Base-by-base conservation (phyloP, 2,113 vertebrate genomes). In the Athene cunicularia region DNA sequence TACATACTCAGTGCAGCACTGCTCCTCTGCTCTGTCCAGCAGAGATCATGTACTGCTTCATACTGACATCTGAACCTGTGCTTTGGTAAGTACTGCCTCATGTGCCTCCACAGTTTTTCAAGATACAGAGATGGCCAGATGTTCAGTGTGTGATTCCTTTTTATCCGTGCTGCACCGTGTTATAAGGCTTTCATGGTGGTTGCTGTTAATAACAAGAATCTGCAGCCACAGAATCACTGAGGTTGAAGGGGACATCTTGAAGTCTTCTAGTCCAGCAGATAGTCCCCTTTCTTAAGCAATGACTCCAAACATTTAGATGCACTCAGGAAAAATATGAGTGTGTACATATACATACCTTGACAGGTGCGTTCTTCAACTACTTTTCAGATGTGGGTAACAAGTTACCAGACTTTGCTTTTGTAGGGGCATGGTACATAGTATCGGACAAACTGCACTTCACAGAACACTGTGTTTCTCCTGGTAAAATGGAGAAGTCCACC, bases 1-100 rank as follows among this genome's bases (percentile, higher is more conserved):
- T 32, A 41, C 0, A 0, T 49, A 17, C 30, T 73, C 24, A 20
- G 2, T n/a, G 30, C 59, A 50, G 68, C 43, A 73, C 66, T 17
- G 8, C 22, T 66, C 35, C 17, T 50, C 21, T 74, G 39, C 16
- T 52, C 68, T 28, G 15, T 27, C 35, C 8, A 12, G 52, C 37
- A 59, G 7, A 67, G 45, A 37, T 67, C 27, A 52, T 2, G 6
- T 33, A 15, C 43, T 19, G 62, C 60, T 59, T 90, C 32, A 23
- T 45, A 12, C 35, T 50, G 27, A 19, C 32, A 15, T 33, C 45
- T 52, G 43, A 23, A 43, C 1, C 0, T 27, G 35, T 58, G 43
- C 37, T 43, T 45, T 32, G 32, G 26, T 11, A 37, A 52, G 18
- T 8, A 23, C 18, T 19, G 53, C 37, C 73, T 50, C 11, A 1